Conservation (phyloP, 2,888 invertebrate genomes). For the Coelinius sp. region DNA sequence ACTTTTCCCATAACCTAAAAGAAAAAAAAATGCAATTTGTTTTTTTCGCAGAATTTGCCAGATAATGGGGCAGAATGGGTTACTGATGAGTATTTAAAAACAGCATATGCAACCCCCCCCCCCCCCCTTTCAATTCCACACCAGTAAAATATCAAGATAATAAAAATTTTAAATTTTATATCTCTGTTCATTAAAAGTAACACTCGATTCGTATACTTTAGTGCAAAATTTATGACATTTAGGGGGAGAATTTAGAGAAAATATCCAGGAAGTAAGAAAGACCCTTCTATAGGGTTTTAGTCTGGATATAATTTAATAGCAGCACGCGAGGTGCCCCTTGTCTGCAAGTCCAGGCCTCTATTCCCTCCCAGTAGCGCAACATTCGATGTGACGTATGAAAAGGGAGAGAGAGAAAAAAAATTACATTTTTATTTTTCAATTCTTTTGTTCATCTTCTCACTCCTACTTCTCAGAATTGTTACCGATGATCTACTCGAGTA, state of each 20-base stretch:
- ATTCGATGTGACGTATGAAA: neutral
- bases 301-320: slow-evolving; percentile 24
- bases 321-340: slow-evolving; percentile 20
- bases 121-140: neutral
- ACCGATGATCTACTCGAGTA: slow-evolving; percentile 66
- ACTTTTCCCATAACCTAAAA: no score
- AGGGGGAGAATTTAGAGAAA: neutral
- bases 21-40: neutral
- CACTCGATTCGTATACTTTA: slow-evolving; percentile 5
- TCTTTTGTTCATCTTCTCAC: slow-evolving; percentile 13
- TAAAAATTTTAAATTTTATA: slow-evolving; percentile 5
- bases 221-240: slow-evolving; percentile 3
- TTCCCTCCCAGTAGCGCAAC: neutral
- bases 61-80: neutral
- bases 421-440: neutral
- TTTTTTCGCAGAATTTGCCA: neutral
- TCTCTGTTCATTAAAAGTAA: slow-evolving; percentile 7
- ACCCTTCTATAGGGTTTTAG: neutral
- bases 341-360: slow-evolving; percentile 15
- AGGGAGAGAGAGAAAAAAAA: neutral
- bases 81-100: neutral
- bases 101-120: neutral
- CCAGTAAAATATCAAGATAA: neutral
- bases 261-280: slow-evolving; percentile 1
- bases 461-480: slow-evolving; percentile 32